Percentiles rank a stretch among this genome's conserved stretches.
phyloP scores from a whole-genome alignment of 2,888 invertebrate genomes.

The Idaea aversata region DNA sequence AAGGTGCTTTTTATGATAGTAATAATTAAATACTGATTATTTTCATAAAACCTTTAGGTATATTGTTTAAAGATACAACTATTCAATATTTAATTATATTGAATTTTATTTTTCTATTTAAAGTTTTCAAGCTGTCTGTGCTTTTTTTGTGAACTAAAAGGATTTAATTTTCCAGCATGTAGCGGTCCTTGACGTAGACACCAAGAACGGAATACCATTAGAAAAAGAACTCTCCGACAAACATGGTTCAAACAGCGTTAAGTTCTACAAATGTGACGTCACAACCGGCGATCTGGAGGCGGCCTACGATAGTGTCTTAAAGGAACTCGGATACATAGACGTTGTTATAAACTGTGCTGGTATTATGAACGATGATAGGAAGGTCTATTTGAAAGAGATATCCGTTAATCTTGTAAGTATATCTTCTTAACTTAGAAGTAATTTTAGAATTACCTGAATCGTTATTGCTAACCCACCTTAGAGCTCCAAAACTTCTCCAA shows the following conservation, averaged over 20 bases:
- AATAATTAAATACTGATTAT: too few species aligned
- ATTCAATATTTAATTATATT: too few species aligned
- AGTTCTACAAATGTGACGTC: conserved; percentile 55
- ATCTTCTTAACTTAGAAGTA: neutral
- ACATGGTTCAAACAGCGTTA: conserved; percentile 39
- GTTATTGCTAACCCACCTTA: too few species aligned
- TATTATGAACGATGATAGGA: conserved; percentile 58
- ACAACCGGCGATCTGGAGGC: conserved; percentile 43
- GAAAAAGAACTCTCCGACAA: conserved; percentile 41
- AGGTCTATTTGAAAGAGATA: conserved; percentile 53
- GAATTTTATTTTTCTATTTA: too few species aligned
- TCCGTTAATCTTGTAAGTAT: conserved; percentile 61
- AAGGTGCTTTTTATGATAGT: too few species aligned
- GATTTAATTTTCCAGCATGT: conserved; percentile 43
- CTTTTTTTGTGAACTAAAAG: neutral
- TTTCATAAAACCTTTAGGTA: too few species aligned
- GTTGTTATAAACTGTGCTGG: conserved; percentile 63
- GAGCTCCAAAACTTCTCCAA: too few species aligned
- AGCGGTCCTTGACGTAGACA: conserved; percentile 48
- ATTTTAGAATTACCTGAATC: too few species aligned
- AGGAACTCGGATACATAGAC: conserved; percentile 53
- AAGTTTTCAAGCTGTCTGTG: neutral
- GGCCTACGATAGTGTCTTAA: conserved; percentile 41
- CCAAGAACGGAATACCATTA: conserved; percentile 34
- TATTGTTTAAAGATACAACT: too few species aligned